Evolutionary conservation across 2,113 vertebrate species (phyloP), one percentile per base, ranked within the genome.

Genomic region (Variabilichromis moorii): DNA sequence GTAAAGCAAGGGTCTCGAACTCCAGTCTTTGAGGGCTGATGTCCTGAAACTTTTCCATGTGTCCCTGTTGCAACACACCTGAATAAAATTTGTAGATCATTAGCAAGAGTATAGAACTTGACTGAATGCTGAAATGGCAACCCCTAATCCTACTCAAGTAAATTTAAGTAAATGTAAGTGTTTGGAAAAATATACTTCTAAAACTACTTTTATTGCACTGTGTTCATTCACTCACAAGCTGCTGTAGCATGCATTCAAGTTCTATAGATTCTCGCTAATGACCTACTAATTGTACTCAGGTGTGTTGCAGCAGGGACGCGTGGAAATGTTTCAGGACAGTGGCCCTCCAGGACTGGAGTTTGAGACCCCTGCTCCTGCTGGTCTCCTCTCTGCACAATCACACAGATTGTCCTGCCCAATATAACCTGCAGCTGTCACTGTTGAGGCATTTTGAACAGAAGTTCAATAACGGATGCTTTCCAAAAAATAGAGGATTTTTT

Each of bases 1-100:
- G 9, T 28, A 45, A 47, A 47, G 0, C 45, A 45, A 13, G 42
- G 42, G 42, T 7, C 13, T 45, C 14, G 14, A 47, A 47, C 45
- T 8, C 45, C 45, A 47, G 45, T 47, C 45, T 0, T 47, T 47
- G 45, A 47, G 45, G 45, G 45, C 45, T 7, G 0, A 0, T 3
- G 45, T 47, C 45, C 45, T 47, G 45, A 16, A 47, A 47, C 45
- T 0, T 47, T 47, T 47, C 14, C 45, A 47, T 47, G 14, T 0
- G 45, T 47, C 7, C 45, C 45, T 17, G 45, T 16, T 47, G 45
- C 45, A 47, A 47, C 0, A 47, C 6, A 14, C 13, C 12, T 47
- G 0, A 47, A 47, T 47, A 47, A 47, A 47, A 47, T 47, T 45
- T 14, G 42, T 45, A 45, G 35, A 10, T 37, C 35, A 37, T 37